These are phyloP conservation scores for Drosophila novamexicana DNA, from an alignment of 1,140 invertebrate species.

Conservation along the genomic window DNA sequence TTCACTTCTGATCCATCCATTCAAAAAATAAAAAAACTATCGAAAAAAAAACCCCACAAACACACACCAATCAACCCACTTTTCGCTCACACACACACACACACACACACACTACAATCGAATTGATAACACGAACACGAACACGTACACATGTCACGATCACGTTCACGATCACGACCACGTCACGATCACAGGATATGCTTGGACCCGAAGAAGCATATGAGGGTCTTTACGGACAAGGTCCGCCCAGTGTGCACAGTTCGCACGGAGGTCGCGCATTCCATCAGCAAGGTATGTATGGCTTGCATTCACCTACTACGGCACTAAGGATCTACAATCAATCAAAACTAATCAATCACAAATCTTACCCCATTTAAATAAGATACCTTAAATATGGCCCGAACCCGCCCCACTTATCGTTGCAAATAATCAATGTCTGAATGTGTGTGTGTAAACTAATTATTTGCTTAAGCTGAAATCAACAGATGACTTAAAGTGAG, in stretches of 20 bases:
- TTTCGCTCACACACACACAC: constrained; percentile 17
- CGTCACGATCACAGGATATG: constrained; percentile 90
- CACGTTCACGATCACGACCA: constrained; percentile 37
- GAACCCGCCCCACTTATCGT: neutral
- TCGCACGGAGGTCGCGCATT: constrained; percentile 90
- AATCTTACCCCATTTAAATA: constrained; percentile 4
- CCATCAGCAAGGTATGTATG: constrained; percentile 90
- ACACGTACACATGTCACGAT: constrained; percentile 28
- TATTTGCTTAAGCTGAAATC: constrained; percentile 7
- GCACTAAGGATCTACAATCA: constrained; percentile 29
- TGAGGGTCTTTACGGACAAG: constrained; percentile 95
- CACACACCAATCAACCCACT: constrained; percentile 35
- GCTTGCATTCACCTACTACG: constrained; percentile 16
- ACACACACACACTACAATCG: constrained; percentile 29
- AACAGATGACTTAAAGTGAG: neutral
- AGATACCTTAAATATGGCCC: neutral
- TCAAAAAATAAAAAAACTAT: constrained; percentile 47
- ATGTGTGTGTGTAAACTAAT: constrained; percentile 5
- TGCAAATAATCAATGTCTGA: constrained; percentile 11
- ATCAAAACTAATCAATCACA: constrained; percentile 41
- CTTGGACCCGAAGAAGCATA: constrained; percentile 96
- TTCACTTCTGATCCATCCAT: constrained; percentile 79
- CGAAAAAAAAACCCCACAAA: constrained; percentile 49
- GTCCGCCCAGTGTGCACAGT: constrained; percentile 92
- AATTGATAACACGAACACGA: constrained; percentile 8